Evolutionary conservation across 1,140 invertebrate genomes (phyloP), one percentile per base, ranked within the genome.

Genomic region (Brachystomella parvula): DNA sequence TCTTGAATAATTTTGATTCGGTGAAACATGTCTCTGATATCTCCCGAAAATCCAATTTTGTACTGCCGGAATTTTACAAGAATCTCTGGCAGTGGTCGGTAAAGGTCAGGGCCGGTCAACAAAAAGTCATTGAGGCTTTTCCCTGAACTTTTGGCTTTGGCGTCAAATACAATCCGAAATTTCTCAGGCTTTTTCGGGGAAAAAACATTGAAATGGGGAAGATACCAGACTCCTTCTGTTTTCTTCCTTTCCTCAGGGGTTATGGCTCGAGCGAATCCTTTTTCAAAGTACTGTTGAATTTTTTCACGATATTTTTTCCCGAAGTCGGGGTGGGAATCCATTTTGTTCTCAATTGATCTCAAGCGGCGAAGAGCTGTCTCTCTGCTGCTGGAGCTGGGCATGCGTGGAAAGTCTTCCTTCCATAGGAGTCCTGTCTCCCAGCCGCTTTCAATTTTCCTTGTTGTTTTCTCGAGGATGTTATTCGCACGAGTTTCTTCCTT

Each of bases 1-100:
- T n/a, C n/a, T n/a, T n/a, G 29, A 1, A 30, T 53, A 21, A 61
- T 47, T 61, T 24, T 31, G 6, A 60, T 24, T 31, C 17, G 21
- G 24, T 66, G 67, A 56, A 65, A 65, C 61, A 67, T 63, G 17
- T 63, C 44, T n/a, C 58, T 24, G 12, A 67, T 67, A 35, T 67
- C 59, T 2, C 32, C 67, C 1, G 63, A 12, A 29, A 65, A 64
- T 0, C 26, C 63, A 32, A 68, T 56, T 3, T 6, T 32, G 21
- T 53, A 44, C 53, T 65, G 31, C 0, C 67, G 53, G 32, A 68
- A 65, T 3, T 47, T 60, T 15, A 62, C 6, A 21, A 47, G 0
- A 29, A 64, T 39, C 21, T 9, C 33, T 19, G 47, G 19, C 15
- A 67, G 47, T 59, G 63, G 28, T 6, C 60, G 59, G 26, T 31